Evolutionary conservation across 1,140 invertebrate genomes (phyloP).

Genomic region (Branchinecta lynchi): DNA sequence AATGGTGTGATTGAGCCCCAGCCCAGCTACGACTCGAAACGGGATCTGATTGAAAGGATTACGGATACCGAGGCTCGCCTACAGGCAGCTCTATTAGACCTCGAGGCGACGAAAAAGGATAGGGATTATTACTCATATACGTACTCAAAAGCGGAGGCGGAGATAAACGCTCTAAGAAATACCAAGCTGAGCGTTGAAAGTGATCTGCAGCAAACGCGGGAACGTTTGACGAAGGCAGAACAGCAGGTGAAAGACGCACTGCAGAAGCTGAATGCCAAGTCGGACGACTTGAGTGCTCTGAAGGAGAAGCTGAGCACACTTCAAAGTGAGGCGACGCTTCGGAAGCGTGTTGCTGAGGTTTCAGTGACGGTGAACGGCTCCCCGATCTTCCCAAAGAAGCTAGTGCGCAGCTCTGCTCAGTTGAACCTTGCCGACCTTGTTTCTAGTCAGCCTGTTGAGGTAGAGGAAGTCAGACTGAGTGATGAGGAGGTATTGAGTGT

Average conservation of each 20-base stretch:
- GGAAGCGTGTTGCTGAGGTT: neutral
- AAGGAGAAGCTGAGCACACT: neutral
- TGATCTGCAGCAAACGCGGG: neutral
- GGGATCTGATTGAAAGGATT: neutral
- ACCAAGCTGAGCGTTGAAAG: neutral
- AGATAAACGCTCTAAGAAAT: neutral
- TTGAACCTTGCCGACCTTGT: constrained; percentile 3
- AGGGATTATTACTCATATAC: constrained; percentile 10
- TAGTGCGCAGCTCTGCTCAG: neutral
- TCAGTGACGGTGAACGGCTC: neutral
- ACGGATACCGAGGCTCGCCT: constrained; percentile 10
- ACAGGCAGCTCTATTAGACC: neutral
- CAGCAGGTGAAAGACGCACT: neutral
- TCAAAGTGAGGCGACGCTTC: neutral
- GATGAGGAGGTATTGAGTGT: constrained; percentile 10
- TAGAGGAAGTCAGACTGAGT: neutral
- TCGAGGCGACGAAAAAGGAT: neutral
- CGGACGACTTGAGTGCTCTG: neutral
- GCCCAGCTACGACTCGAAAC: neutral
- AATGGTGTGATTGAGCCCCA: neutral
- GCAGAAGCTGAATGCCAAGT: neutral
- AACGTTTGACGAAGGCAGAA: neutral
- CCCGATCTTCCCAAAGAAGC: constrained; percentile 3
- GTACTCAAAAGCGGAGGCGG: neutral
- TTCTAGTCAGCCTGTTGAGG: constrained; percentile 2